Conservation (phyloP, 2,797 vertebrate genomes). For the Pangasius djambal region DNA sequence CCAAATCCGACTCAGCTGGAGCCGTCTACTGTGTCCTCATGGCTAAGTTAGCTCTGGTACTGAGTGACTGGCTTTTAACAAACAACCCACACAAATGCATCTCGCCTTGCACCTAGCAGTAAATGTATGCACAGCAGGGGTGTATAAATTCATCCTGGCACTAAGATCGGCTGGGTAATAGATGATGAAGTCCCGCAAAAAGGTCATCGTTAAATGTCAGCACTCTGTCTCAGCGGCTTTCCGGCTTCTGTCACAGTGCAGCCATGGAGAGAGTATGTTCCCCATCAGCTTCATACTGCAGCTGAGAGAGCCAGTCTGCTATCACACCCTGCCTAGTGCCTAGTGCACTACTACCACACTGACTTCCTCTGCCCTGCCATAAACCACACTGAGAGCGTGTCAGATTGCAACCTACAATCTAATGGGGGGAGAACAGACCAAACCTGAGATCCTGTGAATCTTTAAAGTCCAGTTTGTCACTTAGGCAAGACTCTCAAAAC, state of each 20-base stretch:
- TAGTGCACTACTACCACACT: conserved; percentile 26
- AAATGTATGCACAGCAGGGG: conserved; percentile 62
- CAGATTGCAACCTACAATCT: conserved; percentile 26
- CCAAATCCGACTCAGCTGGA: conserved; percentile 38
- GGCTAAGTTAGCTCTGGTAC: conserved; percentile 47
- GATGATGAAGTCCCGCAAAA: conserved; percentile 63
- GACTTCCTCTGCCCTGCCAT: conserved; percentile 17
- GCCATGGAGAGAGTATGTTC: conserved; percentile 47
- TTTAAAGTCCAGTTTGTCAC: conserved; percentile 2
- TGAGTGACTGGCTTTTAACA: conserved; percentile 51
- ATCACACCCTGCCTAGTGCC: conserved; percentile 5
- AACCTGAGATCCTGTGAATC: conserved; percentile 22
- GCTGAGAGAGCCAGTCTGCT: conserved; percentile 38
- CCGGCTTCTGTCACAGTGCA: conserved; percentile 49
- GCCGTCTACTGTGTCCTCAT: conserved; percentile 44
- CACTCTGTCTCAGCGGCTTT: conserved; percentile 60
- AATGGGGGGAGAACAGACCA: conserved; percentile 1
- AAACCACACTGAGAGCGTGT: conserved; percentile 11
- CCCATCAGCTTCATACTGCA: conserved; percentile 43
- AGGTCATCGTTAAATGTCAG: conserved; percentile 66
- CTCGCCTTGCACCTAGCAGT: conserved; percentile 53
- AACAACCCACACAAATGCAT: conserved; percentile 57
- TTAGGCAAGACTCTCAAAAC: not conserved
- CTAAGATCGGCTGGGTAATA: conserved; percentile 57
- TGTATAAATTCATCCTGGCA: conserved; percentile 57